phyloP scores from a whole-genome alignment of 2,888 invertebrate species.

The Thera obeliscata region DNA sequence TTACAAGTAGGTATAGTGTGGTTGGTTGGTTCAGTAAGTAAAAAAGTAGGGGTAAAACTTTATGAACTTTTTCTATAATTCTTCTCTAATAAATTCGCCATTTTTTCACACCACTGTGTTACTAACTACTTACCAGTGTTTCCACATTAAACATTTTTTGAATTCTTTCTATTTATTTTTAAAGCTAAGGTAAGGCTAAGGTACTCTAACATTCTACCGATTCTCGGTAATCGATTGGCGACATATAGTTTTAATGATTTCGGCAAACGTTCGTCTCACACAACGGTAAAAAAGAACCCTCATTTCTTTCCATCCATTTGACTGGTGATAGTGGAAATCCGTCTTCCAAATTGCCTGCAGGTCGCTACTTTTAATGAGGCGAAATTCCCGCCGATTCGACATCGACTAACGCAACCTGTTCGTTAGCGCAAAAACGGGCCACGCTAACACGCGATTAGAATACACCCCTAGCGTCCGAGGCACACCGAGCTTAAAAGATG shows the following conservation, averaged over 20 bases:
- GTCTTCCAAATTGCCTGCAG: conserved; percentile 78
- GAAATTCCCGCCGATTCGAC: conserved; percentile 80
- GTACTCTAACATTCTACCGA: no score
- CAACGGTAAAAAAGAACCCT: conserved; percentile 22
- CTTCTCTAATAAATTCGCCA: background rate
- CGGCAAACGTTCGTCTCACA: conserved; percentile 7
- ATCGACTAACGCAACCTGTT: conserved; percentile 82
- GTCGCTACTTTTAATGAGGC: conserved; percentile 85
- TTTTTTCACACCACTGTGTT: background rate
- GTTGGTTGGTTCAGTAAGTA: no score
- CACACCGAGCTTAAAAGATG: conserved; percentile 57
- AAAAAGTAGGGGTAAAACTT: no score
- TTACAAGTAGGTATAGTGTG: no score
- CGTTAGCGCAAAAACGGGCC: conserved; percentile 83
- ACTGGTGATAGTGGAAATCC: conserved; percentile 71
- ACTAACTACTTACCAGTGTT: no score
- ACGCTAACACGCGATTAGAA: conserved; percentile 84
- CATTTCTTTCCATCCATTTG: conserved; percentile 30
- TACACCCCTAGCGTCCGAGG: conserved; percentile 65
- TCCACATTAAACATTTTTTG: no score
- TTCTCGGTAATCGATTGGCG: no score
- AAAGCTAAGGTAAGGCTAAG: no score
- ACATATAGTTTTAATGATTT: background rate
- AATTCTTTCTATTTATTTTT: no score
- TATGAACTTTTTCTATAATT: no score